Evolutionary conservation across 2,113 vertebrate genomes (phyloP).

Genomic region (Megaceryle torquata): DNA sequence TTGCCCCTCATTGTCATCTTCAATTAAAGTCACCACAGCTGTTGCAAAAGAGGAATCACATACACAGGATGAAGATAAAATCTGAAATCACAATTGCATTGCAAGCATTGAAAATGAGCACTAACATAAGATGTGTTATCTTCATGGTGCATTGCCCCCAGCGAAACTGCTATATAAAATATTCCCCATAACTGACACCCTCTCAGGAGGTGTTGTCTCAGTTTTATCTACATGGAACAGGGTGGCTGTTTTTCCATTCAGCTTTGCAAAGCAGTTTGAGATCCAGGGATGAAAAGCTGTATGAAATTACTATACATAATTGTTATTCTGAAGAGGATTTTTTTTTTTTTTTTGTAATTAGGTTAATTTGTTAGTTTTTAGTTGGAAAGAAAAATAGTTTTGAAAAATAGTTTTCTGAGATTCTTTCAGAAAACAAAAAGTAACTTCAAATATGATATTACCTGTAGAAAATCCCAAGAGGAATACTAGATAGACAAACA

Average conservation of each 20-base stretch:
- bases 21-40: conserved; percentile 95
- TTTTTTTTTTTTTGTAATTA: background rate
- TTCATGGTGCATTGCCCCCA: background rate
- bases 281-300: background rate
- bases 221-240: background rate
- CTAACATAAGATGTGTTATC: background rate
- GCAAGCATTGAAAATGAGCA: background rate
- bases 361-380: background rate
- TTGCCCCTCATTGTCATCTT: conserved; percentile 71
- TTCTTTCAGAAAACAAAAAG: background rate
- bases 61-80: background rate
- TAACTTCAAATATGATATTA: conserved; percentile 51
- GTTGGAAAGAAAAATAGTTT: background rate
- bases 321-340: background rate
- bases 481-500: conserved; percentile 91
- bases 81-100: background rate
- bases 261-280: background rate
- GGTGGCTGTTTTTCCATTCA: background rate
- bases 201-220: background rate
- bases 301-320: background rate
- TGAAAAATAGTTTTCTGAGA: background rate
- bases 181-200: background rate
- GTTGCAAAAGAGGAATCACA: background rate
- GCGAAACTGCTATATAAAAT: background rate
- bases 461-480: conserved; percentile 96